Evolutionary conservation across 2,113 vertebrate species (phyloP).

Genomic region (Craseonycteris thonglongyai): DNA sequence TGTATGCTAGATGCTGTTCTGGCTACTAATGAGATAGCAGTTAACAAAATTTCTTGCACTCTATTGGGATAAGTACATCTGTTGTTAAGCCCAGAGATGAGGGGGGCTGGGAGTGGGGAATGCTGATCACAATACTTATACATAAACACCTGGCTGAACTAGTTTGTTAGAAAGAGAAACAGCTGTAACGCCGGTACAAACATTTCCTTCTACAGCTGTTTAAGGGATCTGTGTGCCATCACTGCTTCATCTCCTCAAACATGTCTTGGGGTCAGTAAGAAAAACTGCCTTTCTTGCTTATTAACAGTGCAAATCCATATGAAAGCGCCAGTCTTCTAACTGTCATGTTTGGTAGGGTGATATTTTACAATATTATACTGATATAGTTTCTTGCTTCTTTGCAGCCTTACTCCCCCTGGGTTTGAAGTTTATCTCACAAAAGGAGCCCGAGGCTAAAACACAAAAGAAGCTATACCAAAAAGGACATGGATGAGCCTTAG

Average conservation of each 20-base stretch:
- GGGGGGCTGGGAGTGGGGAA: not conserved
- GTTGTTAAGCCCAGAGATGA: not conserved
- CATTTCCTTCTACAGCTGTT: not conserved
- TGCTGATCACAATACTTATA: not conserved
- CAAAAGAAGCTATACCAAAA: constrained; percentile 35
- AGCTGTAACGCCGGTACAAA: not conserved
- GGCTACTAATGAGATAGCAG: not conserved
- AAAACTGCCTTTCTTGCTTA: constrained; percentile 18
- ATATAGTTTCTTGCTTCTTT: not conserved
- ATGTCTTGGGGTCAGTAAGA: not conserved
- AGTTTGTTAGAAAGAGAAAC: not conserved
- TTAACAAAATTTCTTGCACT: not conserved
- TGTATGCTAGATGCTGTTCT: not conserved
- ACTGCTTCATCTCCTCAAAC: not conserved
- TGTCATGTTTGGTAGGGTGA: not conserved
- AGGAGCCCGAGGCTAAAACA: constrained; percentile 3
- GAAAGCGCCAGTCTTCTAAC: not conserved
- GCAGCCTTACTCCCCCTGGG: not conserved
- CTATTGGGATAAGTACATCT: not conserved
- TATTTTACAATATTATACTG: not conserved
- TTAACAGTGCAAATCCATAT: not conserved
- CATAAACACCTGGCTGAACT: not conserved
- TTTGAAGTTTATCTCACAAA: constrained; percentile 19
- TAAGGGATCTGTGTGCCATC: not conserved
- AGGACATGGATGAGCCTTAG: constrained; percentile 17